Conservation (phyloP, 2,888 invertebrate species). For the Cheilosia vulpina region DNA sequence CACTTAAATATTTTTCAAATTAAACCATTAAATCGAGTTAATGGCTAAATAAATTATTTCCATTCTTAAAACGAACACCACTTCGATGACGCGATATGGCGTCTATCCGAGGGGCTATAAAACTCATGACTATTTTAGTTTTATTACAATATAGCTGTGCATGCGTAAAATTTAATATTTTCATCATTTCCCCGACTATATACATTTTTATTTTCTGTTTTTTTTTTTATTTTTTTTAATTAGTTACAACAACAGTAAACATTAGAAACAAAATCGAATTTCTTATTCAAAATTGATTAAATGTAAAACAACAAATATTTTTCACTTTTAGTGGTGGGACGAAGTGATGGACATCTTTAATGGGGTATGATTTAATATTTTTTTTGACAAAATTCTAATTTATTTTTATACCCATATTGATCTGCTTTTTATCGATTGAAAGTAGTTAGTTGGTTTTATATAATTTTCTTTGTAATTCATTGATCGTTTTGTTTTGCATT, state of each 20-base stretch:
- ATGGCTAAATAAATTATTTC: not conserved
- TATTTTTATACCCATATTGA: not conserved
- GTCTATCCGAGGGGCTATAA: no score
- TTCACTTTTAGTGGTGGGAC: conserved; percentile 96
- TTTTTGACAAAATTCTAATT: conserved; percentile 44
- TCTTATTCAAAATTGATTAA: conserved; percentile 40
- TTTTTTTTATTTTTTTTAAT: not conserved
- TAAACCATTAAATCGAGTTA: not conserved
- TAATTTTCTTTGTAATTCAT: conserved; percentile 11
- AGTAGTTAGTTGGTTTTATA: conserved; percentile 37
- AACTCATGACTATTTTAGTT: not conserved
- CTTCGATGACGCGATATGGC: no score
- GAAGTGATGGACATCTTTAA: conserved; percentile 98
- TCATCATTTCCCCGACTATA: conserved; percentile 24
- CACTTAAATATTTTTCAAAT: not conserved
- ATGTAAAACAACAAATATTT: conserved; percentile 77
- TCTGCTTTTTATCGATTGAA: not conserved
- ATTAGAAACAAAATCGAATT: conserved; percentile 35
- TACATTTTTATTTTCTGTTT: conserved; percentile 9
- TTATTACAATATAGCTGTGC: conserved; percentile 19
- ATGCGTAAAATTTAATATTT: conserved; percentile 16
- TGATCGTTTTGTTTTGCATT: not conserved
- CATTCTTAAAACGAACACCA: not conserved
- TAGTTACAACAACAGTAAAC: conserved; percentile 19
- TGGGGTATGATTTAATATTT: conserved; percentile 88